Evolutionary conservation across 2,113 vertebrate species (phyloP).

Genomic region (Callipepla squamata): DNA sequence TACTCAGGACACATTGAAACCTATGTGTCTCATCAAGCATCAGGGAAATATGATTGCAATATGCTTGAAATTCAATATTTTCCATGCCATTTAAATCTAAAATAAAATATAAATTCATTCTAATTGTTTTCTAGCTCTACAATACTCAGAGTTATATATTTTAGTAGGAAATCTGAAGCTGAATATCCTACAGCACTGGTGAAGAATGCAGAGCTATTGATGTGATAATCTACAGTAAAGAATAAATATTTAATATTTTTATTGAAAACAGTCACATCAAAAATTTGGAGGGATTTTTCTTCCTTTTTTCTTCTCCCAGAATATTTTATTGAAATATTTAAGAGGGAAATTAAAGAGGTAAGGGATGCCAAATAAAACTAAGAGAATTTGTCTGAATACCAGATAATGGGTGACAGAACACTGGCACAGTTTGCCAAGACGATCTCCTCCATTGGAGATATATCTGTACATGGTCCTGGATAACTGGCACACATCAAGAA

Average conservation of each 20-base stretch:
- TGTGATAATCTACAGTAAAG: background rate
- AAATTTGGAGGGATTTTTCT: background rate
- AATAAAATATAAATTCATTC: background rate
- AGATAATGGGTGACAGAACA: background rate
- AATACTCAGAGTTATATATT: background rate
- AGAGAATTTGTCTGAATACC: background rate
- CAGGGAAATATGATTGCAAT: background rate
- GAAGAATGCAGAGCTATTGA: background rate
- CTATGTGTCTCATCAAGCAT: background rate
- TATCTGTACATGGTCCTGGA: background rate
- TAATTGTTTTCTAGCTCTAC: background rate
- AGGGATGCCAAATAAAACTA: too few species aligned
- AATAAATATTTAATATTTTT: background rate
- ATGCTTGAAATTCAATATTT: background rate
- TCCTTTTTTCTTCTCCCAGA: background rate
- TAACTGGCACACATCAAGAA: background rate
- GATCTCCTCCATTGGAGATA: background rate
- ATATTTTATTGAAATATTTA: background rate
- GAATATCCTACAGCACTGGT: background rate
- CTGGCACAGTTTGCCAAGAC: background rate
- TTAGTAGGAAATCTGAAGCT: background rate
- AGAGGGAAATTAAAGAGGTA: background rate
- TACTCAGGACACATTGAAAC: background rate
- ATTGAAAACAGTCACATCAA: background rate
- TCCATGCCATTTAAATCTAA: background rate